Conservation (phyloP, 2,888 invertebrate species). For the Dicyrtoma fusca region DNA sequence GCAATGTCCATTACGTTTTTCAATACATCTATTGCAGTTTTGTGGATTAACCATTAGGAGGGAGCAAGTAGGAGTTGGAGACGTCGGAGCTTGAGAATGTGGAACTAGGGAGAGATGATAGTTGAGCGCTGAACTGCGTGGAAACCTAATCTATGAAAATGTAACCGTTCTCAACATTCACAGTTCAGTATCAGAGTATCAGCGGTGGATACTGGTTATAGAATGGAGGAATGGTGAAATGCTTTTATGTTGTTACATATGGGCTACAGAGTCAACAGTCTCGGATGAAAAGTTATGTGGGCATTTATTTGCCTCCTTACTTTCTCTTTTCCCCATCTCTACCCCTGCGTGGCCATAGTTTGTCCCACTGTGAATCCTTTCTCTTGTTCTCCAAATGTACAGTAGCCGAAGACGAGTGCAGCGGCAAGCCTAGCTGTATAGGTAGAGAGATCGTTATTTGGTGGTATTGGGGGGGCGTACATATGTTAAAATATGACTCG, state of each 20-base stretch:
- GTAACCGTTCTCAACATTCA: too few relatives aligned
- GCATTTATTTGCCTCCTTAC: conserved; percentile 23
- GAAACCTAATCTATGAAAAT: background rate
- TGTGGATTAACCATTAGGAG: background rate
- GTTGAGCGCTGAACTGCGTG: background rate
- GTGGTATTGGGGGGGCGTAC: background rate
- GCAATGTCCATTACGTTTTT: too few relatives aligned
- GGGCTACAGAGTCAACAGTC: conserved; percentile 21
- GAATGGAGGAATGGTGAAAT: conserved; percentile 4
- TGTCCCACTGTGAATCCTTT: background rate
- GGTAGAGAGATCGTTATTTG: background rate
- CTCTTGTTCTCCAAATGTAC: background rate
- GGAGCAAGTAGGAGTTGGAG: background rate
- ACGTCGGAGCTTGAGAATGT: too few relatives aligned
- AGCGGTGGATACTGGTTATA: too few relatives aligned
- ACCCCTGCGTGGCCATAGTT: background rate
- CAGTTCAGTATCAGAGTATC: too few relatives aligned
- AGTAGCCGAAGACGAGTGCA: background rate
- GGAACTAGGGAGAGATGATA: too few relatives aligned
- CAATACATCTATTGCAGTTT: background rate
- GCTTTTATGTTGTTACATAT: too few relatives aligned
- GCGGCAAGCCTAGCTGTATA: background rate
- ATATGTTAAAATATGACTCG: conserved; percentile 1
- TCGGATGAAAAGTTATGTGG: conserved; percentile 19
- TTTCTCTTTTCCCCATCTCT: background rate